Conservation (phyloP, 2,888 invertebrate species). For the Mimas tiliae region DNA sequence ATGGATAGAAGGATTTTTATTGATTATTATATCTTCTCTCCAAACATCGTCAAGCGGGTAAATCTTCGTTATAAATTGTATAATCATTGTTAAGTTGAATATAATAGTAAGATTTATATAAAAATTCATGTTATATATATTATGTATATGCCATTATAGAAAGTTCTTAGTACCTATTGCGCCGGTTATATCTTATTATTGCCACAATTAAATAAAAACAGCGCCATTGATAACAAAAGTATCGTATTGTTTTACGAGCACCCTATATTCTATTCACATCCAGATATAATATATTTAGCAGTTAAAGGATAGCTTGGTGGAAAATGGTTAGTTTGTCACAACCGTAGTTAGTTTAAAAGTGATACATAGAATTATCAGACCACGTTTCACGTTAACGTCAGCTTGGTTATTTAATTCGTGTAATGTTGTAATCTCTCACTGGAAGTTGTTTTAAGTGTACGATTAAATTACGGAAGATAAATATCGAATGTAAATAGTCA, state of each 20-base stretch:
- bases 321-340: constrained; percentile 44
- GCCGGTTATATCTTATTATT: constrained; percentile 66
- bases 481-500: constrained; percentile 37
- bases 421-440: constrained; percentile 32
- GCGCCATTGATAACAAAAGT: constrained; percentile 32
- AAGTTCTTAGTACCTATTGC: constrained; percentile 60
- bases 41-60: constrained; percentile 58
- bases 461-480: constrained; percentile 39
- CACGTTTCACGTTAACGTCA: constrained; percentile 16
- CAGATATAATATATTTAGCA: constrained; percentile 19
- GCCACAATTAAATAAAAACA: constrained; percentile 63
- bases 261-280: constrained; percentile 20
- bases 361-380: constrained; percentile 16
- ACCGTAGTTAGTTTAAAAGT: constrained; percentile 33
- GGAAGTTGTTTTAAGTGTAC: constrained; percentile 49
- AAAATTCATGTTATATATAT: constrained; percentile 53
- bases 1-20: constrained; percentile 42
- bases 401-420: constrained; percentile 15
- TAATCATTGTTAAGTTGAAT: constrained; percentile 49
- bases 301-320: constrained; percentile 35
- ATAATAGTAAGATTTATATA: constrained; percentile 61
- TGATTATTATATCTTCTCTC: constrained; percentile 50
- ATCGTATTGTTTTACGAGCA: constrained; percentile 23
- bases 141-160: constrained; percentile 39
- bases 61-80: constrained; percentile 51